phyloP scores from a whole-genome alignment of 2,888 invertebrate species.

The Zonitis immaculata region DNA sequence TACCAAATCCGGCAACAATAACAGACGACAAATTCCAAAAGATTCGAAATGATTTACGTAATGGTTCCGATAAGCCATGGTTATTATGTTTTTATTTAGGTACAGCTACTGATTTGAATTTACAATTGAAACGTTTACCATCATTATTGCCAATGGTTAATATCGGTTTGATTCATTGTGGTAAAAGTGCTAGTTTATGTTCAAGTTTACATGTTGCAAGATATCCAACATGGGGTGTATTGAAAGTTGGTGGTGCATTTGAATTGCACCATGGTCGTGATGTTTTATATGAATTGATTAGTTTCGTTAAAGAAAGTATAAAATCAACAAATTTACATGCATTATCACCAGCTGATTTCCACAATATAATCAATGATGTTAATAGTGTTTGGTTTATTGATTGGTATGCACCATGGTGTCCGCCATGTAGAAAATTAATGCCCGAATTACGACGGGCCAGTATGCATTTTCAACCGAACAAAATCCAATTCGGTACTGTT shows the following conservation, averaged over 20 bases:
- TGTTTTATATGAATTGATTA: slow-evolving; percentile 54
- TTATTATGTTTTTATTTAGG: slow-evolving; percentile 55
- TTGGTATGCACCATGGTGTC: slow-evolving; percentile 77
- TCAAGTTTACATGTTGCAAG: slow-evolving; percentile 54
- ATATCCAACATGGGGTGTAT: slow-evolving; percentile 66
- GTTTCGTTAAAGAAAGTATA: slow-evolving; percentile 62
- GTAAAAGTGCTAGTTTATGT: slow-evolving; percentile 55
- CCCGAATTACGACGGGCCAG: slow-evolving; percentile 66
- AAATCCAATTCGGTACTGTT: slow-evolving; percentile 59
- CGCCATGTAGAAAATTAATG: slow-evolving; percentile 65
- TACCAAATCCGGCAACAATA: slow-evolving; percentile 59
- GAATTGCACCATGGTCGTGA: slow-evolving; percentile 66
- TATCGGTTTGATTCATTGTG: slow-evolving; percentile 61
- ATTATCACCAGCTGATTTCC: slow-evolving; percentile 59
- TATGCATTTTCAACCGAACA: slow-evolving; percentile 48
- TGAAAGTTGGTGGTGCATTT: slow-evolving; percentile 71
- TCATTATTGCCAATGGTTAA: slow-evolving; percentile 54
- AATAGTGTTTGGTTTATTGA: slow-evolving; percentile 64
- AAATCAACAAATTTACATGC: slow-evolving; percentile 57
- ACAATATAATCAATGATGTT: slow-evolving; percentile 52
- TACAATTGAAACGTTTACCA: slow-evolving; percentile 60
- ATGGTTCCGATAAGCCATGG: slow-evolving; percentile 49
- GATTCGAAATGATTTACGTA: slow-evolving; percentile 26
- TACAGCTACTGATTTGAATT: slow-evolving; percentile 50
- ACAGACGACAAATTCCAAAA: slow-evolving; percentile 54